Evolutionary conservation across 2,113 vertebrate genomes (phyloP).

Genomic region (Phyllostomus discolor): DNA sequence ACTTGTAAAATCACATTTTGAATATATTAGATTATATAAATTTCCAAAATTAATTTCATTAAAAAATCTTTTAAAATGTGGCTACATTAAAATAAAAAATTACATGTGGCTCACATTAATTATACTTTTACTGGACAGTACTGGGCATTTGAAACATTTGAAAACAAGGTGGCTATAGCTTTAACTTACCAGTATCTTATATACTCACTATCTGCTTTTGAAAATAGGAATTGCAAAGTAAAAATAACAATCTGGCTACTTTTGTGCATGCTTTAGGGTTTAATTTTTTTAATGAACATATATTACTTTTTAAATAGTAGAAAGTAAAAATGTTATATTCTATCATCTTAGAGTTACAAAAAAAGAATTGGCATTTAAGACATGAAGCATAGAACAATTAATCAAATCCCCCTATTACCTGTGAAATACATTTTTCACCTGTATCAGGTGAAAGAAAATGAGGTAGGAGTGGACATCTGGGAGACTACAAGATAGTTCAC

Average conservation of each 20-base stretch:
- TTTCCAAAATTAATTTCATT: neutral
- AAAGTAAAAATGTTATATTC: neutral
- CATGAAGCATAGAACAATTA: neutral
- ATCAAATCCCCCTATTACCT: neutral
- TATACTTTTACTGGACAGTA: neutral
- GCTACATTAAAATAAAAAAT: neutral
- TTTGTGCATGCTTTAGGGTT: neutral
- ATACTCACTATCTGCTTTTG: neutral
- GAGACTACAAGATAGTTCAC: neutral
- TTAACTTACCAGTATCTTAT: neutral
- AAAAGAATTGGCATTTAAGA: neutral
- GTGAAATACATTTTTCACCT: neutral
- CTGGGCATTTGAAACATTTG: neutral
- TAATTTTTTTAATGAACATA: conserved; percentile 16
- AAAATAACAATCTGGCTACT: conserved; percentile 5
- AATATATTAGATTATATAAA: neutral
- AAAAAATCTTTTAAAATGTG: neutral
- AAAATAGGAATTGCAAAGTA: neutral
- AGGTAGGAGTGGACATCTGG: neutral
- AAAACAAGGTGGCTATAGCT: neutral
- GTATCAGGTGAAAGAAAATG: neutral
- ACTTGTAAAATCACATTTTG: neutral
- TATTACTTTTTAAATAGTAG: conserved; percentile 17
- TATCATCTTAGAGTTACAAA: neutral
- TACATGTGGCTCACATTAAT: neutral